Evolutionary conservation across 2,797 vertebrate species (phyloP), one percentile per base, ranked within the genome.

Genomic region (Acipenser oxyrinchus): DNA sequence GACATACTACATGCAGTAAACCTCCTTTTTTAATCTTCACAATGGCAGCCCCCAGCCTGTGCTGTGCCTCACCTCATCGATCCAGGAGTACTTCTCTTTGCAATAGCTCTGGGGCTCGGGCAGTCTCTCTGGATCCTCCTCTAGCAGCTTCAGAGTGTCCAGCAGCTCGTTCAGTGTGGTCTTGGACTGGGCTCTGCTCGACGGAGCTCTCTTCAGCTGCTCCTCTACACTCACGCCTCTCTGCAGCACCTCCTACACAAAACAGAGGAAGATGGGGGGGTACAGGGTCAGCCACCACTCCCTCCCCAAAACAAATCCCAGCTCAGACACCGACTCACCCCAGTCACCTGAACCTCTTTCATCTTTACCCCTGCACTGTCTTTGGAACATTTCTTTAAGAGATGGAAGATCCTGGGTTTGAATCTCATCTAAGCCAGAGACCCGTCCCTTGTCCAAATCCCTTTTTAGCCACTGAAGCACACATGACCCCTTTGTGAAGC

Each of bases 141-240:
- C 96, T 51, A 98, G 70, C 64, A 95, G 86, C 81, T 84, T 90
- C 37, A 99, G 81, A 0, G 92, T 94, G 83, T 96, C 94, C 75
- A 99, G 83, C 71, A 99, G 87, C 67, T 96, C 93, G 0, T 81
- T 91, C 15, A 99, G 87, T 0, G 93, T 93, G 12, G 83, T 93
- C 75, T 91, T 93, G 67, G 93, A 89, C 8, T 84, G 87, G 60
- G 85, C 66, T 58, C 84, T 82, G 76, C 82, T 87, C 61, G 77
- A 79, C 13, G 1, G 68, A 10, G 71, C 73, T 71, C 68, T 69
- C 71, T 13, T 71, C 62, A 79, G 84, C 72, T 83, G 79, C 6
- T 87, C 92, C 71, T 92, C 88, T 0, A 81, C 74, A 0, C 84
- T 83, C 1, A 68, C 81, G 0, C 69, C 65, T 77, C 89, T 69